Conservation (phyloP, 2,888 invertebrate genomes). For the Acrocera orbiculus region DNA sequence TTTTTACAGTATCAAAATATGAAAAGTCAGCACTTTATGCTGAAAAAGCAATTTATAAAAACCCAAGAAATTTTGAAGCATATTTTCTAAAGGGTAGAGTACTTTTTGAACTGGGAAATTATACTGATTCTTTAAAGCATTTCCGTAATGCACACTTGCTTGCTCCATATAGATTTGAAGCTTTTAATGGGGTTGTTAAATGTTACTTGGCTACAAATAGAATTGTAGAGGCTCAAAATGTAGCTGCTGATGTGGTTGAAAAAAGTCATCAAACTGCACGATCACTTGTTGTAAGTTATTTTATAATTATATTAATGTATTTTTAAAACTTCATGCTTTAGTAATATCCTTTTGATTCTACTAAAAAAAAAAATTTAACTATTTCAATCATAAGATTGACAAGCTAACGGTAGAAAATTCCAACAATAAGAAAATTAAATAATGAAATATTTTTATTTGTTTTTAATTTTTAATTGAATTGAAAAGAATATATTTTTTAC, state of each 20-base stretch:
- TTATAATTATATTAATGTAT: no score
- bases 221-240: constrained; percentile 50
- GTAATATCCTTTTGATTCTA: no score
- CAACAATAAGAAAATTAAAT: no score
- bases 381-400: no score
- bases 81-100: constrained; percentile 44
- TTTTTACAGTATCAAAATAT: constrained; percentile 39
- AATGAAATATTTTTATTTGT: no score
- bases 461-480: no score
- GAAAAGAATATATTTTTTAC: background rate
- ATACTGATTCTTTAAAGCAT: constrained; percentile 21
- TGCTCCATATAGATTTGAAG: constrained; percentile 36
- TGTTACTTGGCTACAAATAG: constrained; percentile 51
- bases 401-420: no score
- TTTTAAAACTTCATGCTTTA: no score
- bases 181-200: constrained; percentile 60
- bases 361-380: no score
- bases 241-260: constrained; percentile 53
- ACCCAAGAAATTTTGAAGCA: constrained; percentile 52
- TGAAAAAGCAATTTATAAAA: constrained; percentile 48
- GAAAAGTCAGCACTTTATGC: constrained; percentile 54
- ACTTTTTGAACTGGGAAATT: constrained; percentile 20
- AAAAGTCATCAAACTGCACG: constrained; percentile 53
- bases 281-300: constrained; percentile 45
- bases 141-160: constrained; percentile 21